Base-by-base conservation (phyloP, 2,888 invertebrate species). In the Tiliacea citrago region DNA sequence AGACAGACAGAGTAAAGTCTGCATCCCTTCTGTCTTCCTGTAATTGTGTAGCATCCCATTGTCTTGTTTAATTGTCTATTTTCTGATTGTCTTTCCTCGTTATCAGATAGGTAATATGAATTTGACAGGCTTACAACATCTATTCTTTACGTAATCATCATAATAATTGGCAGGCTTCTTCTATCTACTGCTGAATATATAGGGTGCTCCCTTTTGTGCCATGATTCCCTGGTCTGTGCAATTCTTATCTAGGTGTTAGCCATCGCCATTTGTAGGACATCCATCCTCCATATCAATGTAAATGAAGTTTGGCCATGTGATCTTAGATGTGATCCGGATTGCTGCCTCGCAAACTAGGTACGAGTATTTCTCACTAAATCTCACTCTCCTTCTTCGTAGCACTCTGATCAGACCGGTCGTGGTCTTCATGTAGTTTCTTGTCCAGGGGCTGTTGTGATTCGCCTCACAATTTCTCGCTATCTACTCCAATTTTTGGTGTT, bases 41-140 rank as follows among this genome's bases (percentile, higher is more conserved):
- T 82, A 69, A 73, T 83, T 66, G 65, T 68, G 21, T 66, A 39
- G 39, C n/a, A 53, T 58, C 9, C 45, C 13, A 61, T 82, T 80
- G 83, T 81, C 57, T 66, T 16, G 10, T 53, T 18, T 51, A 72
- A 80, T 80, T 81, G 35, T 65, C 47, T 77, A 49, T 66, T 47
- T 75, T 51, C 35, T 51, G 47, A 68, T 72, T 82, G 78, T 78
- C 51, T 49, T 13, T 47, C 35, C 3, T 58, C n/a, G 47, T 21
- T 51, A 55, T 13, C n/a, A 42, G 42, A 42, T 35, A 5, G 6
- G 42, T 71, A 18, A 29, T 57, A 58, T 77, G 79, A 77, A 70
- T 42, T 51, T 77, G 81, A 80, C 74, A 61, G 66, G 62, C 47
- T 63, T 47, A 51, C 21, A 51, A 51, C 18, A 47, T 71, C 9